Evolutionary conservation across 2,113 vertebrate species (phyloP).

Genomic region (Perca schrenkii): DNA sequence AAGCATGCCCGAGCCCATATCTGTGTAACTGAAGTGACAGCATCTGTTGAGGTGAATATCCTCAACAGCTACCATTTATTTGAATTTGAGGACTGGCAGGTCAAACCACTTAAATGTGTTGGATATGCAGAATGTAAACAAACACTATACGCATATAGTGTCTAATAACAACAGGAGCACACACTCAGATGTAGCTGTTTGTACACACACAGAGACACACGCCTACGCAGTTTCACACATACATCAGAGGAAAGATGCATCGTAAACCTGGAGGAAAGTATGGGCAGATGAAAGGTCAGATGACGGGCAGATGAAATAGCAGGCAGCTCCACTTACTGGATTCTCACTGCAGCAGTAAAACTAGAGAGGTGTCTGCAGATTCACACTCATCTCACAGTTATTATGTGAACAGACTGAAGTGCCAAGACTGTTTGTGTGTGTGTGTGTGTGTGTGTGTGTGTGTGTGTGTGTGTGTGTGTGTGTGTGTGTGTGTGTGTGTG

Average conservation of each 20-base stretch:
- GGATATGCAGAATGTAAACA: not conserved
- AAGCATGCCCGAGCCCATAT: no score
- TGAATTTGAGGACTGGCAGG: not conserved
- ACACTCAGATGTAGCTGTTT: slow-evolving; percentile 24
- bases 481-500: no score
- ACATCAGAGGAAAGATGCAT: slow-evolving; percentile 36
- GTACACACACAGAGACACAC: slow-evolving; percentile 20
- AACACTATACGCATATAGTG: not conserved
- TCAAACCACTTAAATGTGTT: not conserved
- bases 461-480: no score
- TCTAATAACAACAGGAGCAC: not conserved
- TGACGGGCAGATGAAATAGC: slow-evolving; percentile 34
- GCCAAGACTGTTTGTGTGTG: slow-evolving; percentile 3
- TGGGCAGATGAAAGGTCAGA: slow-evolving; percentile 67
- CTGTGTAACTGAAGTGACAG: no score
- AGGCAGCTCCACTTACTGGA: slow-evolving; percentile 27
- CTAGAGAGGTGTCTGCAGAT: slow-evolving; percentile 52
- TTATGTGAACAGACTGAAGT: slow-evolving; percentile 39
- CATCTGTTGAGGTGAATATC: not conserved
- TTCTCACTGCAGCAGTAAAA: slow-evolving; percentile 48
- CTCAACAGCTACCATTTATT: not conserved
- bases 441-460: not conserved
- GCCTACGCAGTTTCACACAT: slow-evolving; percentile 15
- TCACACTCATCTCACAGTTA: slow-evolving; percentile 44
- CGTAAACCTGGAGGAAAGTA: slow-evolving; percentile 44